Evolutionary conservation across 1,140 invertebrate genomes (phyloP).

Genomic region (Rhynchophorus ferrugineus): DNA sequence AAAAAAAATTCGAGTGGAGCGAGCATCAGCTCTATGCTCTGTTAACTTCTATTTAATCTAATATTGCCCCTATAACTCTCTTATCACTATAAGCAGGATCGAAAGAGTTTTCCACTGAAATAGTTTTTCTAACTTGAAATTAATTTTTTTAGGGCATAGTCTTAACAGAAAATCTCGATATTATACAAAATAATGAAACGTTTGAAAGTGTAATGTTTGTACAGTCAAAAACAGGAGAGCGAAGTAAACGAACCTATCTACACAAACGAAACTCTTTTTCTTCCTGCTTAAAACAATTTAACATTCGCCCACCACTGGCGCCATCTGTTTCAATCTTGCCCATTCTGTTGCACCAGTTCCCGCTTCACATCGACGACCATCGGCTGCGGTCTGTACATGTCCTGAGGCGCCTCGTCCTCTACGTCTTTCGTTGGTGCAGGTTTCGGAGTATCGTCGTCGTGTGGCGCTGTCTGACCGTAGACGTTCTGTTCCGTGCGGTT

Average conservation of each 20-base stretch:
- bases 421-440: conserved; percentile 52
- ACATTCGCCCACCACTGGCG: not conserved
- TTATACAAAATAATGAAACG: too few relatives aligned
- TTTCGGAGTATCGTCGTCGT: conserved; percentile 56
- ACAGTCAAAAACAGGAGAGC: too few relatives aligned
- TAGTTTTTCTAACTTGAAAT: not conserved
- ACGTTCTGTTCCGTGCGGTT: conserved; percentile 45
- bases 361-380: conserved; percentile 48
- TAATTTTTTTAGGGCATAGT: too few relatives aligned
- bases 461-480: conserved; percentile 42
- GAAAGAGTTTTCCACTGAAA: not conserved
- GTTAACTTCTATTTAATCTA: too few relatives aligned
- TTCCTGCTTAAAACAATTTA: not conserved
- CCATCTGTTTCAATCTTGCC: conserved; percentile 48
- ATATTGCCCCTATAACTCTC: conserved; percentile 29
- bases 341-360: conserved; percentile 55
- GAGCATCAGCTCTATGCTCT: too few relatives aligned
- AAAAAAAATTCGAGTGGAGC: too few relatives aligned
- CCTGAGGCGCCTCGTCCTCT: conserved; percentile 46
- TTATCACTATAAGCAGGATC: conserved; percentile 4
- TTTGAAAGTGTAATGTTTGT: too few relatives aligned
- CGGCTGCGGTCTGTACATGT: conserved; percentile 47
- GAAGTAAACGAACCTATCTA: not conserved
- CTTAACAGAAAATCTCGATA: too few relatives aligned
- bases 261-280: not conserved